Percentiles rank a stretch among this genome's conserved stretches.
Evolutionary conservation across 2,888 invertebrate species (phyloP).

Genomic region (Strigamia crassipes): DNA sequence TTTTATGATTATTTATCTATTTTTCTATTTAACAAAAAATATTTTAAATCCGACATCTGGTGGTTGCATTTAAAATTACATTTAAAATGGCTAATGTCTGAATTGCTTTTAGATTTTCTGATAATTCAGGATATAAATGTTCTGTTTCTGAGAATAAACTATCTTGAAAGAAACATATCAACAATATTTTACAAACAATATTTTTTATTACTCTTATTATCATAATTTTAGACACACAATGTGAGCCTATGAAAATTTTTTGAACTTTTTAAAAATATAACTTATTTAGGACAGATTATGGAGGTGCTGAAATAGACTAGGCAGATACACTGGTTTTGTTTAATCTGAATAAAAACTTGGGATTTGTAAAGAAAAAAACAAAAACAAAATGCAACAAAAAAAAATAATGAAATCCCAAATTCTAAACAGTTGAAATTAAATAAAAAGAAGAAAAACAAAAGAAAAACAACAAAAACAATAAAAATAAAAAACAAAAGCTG

Average conservation of each 20-base stretch:
- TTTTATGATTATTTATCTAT: no score
- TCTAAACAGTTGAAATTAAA: conserved; percentile 26
- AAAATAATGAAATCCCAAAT: conserved; percentile 4
- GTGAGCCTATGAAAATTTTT: conserved; percentile 35
- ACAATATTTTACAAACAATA: conserved; percentile 15
- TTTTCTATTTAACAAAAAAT: no score
- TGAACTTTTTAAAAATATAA: conserved; percentile 42
- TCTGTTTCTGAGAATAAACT: not conserved
- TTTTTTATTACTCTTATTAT: conserved; percentile 37
- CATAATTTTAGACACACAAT: conserved; percentile 27
- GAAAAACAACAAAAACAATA: not conserved
- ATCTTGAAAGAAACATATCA: not conserved
- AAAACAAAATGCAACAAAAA: not conserved
- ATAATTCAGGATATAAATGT: no score
- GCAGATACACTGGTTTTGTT: conserved; percentile 37
- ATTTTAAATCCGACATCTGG: no score
- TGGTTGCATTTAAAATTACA: no score
- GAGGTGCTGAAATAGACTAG: conserved; percentile 42
- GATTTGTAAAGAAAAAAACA: not conserved
- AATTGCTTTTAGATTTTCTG: no score
- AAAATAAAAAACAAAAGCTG: not conserved
- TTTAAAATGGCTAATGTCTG: no score
- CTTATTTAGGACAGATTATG: conserved; percentile 42
- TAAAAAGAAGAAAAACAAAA: not conserved
- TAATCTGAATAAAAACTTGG: conserved; percentile 31